phyloP scores from a whole-genome alignment of 53 echinoderm and acorn worm species.

The Zoroaster sp. region DNA sequence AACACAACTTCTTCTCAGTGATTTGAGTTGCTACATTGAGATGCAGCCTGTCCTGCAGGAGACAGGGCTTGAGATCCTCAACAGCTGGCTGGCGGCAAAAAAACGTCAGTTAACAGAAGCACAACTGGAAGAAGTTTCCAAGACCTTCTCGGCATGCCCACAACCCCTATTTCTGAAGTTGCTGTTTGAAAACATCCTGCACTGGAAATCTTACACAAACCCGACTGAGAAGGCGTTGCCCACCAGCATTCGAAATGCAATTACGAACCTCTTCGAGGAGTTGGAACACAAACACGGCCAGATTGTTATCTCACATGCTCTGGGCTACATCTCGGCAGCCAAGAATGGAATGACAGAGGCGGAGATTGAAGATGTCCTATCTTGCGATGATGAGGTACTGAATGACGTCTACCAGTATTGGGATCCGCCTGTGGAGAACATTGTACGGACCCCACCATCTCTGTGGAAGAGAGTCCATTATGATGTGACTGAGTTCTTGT shows the following conservation, averaged over 20 bases:
- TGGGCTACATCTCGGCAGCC: conserved; percentile 83
- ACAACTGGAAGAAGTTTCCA: conserved; percentile 57
- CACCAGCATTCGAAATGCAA: conserved; percentile 64
- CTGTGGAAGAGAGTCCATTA: conserved; percentile 85
- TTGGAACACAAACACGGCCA: conserved; percentile 79
- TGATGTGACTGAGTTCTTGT: conserved; percentile 76
- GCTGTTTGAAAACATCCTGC: conserved; percentile 74
- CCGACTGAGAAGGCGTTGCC: conserved; percentile 41
- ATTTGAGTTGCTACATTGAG: conserved; percentile 67
- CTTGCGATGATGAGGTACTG: conserved; percentile 86
- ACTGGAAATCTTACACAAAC: conserved; percentile 76
- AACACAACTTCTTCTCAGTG: conserved; percentile 57
- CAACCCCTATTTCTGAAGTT: conserved; percentile 88
- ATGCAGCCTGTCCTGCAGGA: conserved; percentile 69
- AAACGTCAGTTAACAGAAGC: conserved; percentile 57
- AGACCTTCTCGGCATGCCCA: conserved; percentile 74
- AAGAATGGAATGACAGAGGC: conserved; percentile 78
- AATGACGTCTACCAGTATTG: conserved; percentile 96
- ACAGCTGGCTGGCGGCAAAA: conserved; percentile 67
- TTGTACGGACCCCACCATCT: conserved; percentile 84
- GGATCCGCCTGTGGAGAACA: conserved; percentile 83
- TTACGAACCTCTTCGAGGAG: conserved; percentile 67
- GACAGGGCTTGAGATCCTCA: conserved; percentile 72
- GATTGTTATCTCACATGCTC: conserved; percentile 73
- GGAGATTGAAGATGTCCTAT: conserved; percentile 84